A percentile compares a stretch with the other conserved stretches of the same genome.
phyloP scores from a whole-genome alignment of 2,113 vertebrate species.

The Bucco capensis region DNA sequence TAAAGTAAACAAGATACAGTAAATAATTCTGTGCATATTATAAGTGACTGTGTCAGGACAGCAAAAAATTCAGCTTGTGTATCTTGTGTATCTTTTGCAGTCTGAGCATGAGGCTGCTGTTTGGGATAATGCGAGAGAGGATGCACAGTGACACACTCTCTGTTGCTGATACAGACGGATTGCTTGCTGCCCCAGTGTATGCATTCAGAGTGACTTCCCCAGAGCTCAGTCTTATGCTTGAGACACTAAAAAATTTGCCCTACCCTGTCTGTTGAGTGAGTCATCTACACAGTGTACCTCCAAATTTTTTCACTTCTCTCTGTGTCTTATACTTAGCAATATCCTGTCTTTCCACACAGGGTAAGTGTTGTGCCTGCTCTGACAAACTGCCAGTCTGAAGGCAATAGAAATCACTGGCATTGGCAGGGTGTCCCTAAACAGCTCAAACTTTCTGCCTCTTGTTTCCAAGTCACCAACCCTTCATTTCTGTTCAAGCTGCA shows the following conservation, averaged over 20 bases:
- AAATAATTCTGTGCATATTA: neutral
- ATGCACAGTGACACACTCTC: rapidly evolving
- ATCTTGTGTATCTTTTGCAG: neutral
- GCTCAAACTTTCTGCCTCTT: neutral
- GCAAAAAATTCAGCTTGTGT: neutral
- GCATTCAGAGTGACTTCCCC: neutral
- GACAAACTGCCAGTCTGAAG: neutral
- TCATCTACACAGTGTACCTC: neutral
- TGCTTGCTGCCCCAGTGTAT: neutral
- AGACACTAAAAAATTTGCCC: neutral
- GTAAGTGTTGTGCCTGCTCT: neutral
- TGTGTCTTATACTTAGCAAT: neutral
- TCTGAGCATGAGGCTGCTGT: neutral
- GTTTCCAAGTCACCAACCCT: neutral
- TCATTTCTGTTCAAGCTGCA: neutral
- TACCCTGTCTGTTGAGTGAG: neutral
- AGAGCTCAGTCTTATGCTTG: neutral
- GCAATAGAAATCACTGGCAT: neutral
- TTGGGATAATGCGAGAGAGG: neutral
- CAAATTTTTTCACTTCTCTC: neutral
- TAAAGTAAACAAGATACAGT: neutral
- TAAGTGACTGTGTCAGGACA: neutral
- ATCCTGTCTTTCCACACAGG: neutral
- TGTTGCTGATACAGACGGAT: neutral
- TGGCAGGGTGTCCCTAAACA: neutral